phyloP scores from a whole-genome alignment of 2,888 invertebrate genomes.

The Falcaria lacertinaria region DNA sequence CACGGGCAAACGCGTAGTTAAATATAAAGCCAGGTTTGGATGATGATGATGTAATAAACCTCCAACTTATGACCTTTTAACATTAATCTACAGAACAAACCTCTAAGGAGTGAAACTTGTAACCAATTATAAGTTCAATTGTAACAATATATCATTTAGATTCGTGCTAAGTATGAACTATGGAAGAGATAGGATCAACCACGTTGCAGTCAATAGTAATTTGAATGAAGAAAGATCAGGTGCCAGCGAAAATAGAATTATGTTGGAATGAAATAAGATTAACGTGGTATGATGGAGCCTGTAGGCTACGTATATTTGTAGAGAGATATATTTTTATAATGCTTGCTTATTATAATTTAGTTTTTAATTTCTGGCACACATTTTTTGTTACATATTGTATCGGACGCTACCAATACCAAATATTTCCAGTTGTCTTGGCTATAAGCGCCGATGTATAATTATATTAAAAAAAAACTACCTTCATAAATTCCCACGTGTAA shows the following conservation, averaged over 20 bases:
- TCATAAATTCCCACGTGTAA: constrained; percentile 23
- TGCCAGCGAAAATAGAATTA: not conserved
- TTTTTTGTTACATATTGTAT: no score
- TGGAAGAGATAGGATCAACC: constrained; percentile 22
- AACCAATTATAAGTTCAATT: constrained; percentile 5
- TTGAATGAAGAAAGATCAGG: constrained; percentile 10
- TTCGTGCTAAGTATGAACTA: constrained; percentile 23
- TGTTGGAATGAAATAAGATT: not conserved
- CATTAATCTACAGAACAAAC: constrained; percentile 12
- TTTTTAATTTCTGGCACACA: no score
- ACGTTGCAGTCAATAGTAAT: constrained; percentile 15
- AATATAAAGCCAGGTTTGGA: no score
- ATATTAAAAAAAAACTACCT: constrained; percentile 4
- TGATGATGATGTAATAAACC: no score
- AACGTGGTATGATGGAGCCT: not conserved
- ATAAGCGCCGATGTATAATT: no score
- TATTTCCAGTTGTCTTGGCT: no score
- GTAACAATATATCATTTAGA: constrained; percentile 18
- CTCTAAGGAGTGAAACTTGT: not conserved
- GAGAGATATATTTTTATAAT: no score
- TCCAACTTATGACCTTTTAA: constrained; percentile 12
- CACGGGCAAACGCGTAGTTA: no score
- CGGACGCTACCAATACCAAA: no score
- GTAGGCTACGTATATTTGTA: no score
- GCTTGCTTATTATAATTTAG: no score